phyloP scores from a whole-genome alignment of 2,888 invertebrate species.

The Lithophane semibrunnea region DNA sequence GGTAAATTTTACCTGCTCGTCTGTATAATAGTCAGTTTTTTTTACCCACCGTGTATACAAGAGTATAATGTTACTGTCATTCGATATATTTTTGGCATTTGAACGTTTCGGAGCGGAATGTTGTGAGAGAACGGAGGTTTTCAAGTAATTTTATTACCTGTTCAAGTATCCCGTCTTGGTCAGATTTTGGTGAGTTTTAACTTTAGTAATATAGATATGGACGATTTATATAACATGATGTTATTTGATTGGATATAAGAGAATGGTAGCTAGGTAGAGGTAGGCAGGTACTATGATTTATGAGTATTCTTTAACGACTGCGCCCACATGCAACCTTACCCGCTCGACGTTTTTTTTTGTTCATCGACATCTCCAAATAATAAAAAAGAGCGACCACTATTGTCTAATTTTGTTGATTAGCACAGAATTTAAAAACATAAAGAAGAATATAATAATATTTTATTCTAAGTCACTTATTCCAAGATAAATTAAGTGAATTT shows the following conservation, averaged over 20 bases:
- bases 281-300: constrained; percentile 15
- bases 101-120: constrained; percentile 38
- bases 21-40: constrained; percentile 81
- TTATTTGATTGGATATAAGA: constrained; percentile 12
- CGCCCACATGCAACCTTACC: constrained; percentile 48
- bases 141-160: constrained; percentile 34
- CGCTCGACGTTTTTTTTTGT: constrained; percentile 23
- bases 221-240: not conserved
- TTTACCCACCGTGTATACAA: constrained; percentile 61
- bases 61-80: constrained; percentile 77
- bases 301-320: constrained; percentile 10
- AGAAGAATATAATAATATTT: not conserved
- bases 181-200: constrained; percentile 10
- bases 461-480: not conserved
- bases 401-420: constrained; percentile 1
- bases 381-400: constrained; percentile 7
- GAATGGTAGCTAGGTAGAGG: not conserved
- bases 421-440: not conserved
- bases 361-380: constrained; percentile 17
- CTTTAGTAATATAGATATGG: not conserved
- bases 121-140: constrained; percentile 31
- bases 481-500: not conserved
- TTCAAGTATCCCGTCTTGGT: constrained; percentile 6
- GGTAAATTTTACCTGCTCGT: constrained; percentile 84
- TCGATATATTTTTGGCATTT: constrained; percentile 73